These are phyloP conservation scores for Clepsis dumicolana DNA, from an alignment of 2,888 invertebrate species.

Conservation along the genomic window DNA sequence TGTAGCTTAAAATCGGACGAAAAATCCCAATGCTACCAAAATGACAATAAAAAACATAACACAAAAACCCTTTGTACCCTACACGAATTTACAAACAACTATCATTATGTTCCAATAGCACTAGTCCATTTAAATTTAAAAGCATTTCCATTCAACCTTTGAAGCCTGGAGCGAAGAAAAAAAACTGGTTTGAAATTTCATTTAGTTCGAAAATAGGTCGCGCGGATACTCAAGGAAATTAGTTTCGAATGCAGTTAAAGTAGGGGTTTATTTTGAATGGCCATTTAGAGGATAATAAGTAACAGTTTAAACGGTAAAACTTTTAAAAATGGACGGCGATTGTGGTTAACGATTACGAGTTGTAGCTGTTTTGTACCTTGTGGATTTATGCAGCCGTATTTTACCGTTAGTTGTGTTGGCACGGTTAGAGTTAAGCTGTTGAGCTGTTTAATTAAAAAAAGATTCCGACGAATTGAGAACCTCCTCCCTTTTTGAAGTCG, in stretches of 20 bases:
- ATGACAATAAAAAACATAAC: too few relatives aligned
- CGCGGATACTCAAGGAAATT: slow-evolving; percentile 35
- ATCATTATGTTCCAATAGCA: too few relatives aligned
- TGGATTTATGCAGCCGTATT: not conserved
- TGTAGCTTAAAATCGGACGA: too few relatives aligned
- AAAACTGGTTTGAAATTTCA: slow-evolving; percentile 25
- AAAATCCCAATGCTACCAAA: too few relatives aligned
- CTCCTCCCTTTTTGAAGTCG: too few relatives aligned
- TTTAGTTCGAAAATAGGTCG: slow-evolving; percentile 29
- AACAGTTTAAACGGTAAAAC: slow-evolving; percentile 31
- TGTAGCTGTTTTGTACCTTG: not conserved
- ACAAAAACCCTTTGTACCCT: too few relatives aligned
- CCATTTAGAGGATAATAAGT: slow-evolving; percentile 28
- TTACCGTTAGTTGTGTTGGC: too few relatives aligned
- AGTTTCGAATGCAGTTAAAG: slow-evolving; percentile 25
- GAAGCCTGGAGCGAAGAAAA: not conserved
- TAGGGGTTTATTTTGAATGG: slow-evolving; percentile 25
- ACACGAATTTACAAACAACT: too few relatives aligned
- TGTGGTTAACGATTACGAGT: slow-evolving; percentile 25
- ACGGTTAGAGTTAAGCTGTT: too few relatives aligned
- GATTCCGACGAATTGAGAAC: too few relatives aligned
- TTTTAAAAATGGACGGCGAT: slow-evolving; percentile 15
- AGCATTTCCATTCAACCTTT: slow-evolving; percentile 17
- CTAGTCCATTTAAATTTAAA: slow-evolving; percentile 14
- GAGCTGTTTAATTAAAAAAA: too few relatives aligned